Conservation (phyloP, 2,888 invertebrate genomes). For the Cataglyphis livida region DNA sequence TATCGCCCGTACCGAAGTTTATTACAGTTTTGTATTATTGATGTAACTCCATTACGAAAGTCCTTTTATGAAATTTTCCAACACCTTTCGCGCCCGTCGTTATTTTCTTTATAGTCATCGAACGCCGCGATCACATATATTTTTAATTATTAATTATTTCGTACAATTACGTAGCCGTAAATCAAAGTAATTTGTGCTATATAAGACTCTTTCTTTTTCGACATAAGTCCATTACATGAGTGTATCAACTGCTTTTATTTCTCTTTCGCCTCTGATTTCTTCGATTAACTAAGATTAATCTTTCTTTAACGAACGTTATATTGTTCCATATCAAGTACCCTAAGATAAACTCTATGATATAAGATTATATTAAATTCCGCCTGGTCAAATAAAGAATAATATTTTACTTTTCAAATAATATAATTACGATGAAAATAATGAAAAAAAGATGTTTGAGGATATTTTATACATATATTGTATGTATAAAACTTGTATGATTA, state of each 20-base stretch:
- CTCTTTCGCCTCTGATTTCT: background rate
- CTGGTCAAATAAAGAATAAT: background rate
- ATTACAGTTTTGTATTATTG: constrained; percentile 75
- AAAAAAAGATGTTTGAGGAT: background rate
- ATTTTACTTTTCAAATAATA: background rate
- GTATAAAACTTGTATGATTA: background rate
- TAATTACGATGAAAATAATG: background rate
- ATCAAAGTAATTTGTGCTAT: background rate
- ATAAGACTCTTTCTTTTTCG: background rate
- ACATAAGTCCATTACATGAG: background rate
- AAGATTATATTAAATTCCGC: background rate
- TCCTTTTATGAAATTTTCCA: constrained; percentile 61
- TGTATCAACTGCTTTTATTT: background rate
- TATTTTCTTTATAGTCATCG: background rate
- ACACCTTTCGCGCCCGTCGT: constrained; percentile 26
- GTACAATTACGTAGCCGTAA: background rate
- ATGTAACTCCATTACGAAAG: constrained; percentile 74
- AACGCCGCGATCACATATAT: background rate
- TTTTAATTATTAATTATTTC: constrained; percentile 18
- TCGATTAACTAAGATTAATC: background rate
- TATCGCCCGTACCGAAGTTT: constrained; percentile 65
- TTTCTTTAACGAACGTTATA: background rate
- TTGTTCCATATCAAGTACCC: background rate
- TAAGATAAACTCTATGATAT: background rate
- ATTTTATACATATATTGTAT: background rate